phyloP scores from a whole-genome alignment of 2,797 vertebrate genomes.

The Clamator glandarius region DNA sequence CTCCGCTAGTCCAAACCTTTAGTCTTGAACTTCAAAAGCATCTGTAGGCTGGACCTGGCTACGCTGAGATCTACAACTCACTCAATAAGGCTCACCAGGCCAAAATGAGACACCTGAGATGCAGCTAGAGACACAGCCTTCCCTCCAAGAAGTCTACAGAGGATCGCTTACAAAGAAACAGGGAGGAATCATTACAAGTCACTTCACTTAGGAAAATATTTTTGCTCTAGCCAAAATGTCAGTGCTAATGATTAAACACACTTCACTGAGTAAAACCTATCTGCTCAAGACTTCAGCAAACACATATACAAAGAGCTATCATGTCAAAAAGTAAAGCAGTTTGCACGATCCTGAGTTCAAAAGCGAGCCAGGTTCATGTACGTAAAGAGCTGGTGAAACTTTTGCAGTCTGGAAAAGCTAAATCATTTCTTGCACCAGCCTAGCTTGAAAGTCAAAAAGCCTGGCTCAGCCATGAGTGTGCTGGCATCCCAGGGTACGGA shows the following conservation, averaged over 20 bases:
- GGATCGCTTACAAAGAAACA: neutral
- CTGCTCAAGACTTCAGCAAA: neutral
- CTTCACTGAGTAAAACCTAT: neutral
- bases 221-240: neutral
- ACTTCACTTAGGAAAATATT: neutral
- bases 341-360: neutral
- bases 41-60: neutral
- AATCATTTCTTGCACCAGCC: neutral
- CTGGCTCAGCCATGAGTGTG: neutral
- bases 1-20: neutral
- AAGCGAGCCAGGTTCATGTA: neutral
- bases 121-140: neutral
- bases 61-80: neutral
- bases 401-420: neutral
- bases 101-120: neutral
- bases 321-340: neutral
- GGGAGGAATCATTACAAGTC: neutral
- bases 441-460: neutral
- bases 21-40: constrained; percentile 19
- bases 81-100: neutral
- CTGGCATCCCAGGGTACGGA: neutral
- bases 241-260: neutral
- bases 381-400: neutral
- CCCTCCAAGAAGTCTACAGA: neutral
- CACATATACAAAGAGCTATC: neutral